Percentiles rank a stretch among this genome's conserved stretches.
phyloP scores from a whole-genome alignment of 2,888 invertebrate species.

The Chironomus riparius region DNA sequence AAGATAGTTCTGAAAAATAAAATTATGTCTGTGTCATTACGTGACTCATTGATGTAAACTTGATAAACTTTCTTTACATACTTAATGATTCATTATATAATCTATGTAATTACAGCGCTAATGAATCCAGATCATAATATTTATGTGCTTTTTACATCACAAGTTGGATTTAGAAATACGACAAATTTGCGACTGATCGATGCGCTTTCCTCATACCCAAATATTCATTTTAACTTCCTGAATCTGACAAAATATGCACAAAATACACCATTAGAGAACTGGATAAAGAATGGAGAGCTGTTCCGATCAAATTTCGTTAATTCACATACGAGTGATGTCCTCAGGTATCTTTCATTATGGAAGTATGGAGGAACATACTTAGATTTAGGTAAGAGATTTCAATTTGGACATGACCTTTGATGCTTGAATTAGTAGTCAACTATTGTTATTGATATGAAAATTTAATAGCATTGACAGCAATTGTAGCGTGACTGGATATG shows the following conservation, averaged over 20 bases:
- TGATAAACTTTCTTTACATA: background rate
- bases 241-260: constrained; percentile 37
- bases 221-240: constrained; percentile 36
- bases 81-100: background rate
- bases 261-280: constrained; percentile 37
- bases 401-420: too few relatives aligned
- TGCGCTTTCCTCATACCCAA: constrained; percentile 35
- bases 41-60: too few relatives aligned
- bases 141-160: constrained; percentile 38
- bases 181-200: constrained; percentile 31
- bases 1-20: background rate
- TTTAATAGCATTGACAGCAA: too few relatives aligned
- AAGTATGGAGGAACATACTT: constrained; percentile 18
- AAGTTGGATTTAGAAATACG: constrained; percentile 29
- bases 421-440: too few relatives aligned
- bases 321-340: background rate
- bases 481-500: too few relatives aligned
- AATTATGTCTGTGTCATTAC: too few relatives aligned
- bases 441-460: too few relatives aligned
- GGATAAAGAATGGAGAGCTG: constrained; percentile 35
- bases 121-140: constrained; percentile 38
- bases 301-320: constrained; percentile 35
- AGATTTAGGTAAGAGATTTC: background rate
- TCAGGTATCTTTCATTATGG: background rate
- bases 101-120: constrained; percentile 31